Evolutionary conservation across 2,113 vertebrate genomes (phyloP), one percentile per base, ranked within the genome.

Genomic region (Benitochromis conjunctus): DNA sequence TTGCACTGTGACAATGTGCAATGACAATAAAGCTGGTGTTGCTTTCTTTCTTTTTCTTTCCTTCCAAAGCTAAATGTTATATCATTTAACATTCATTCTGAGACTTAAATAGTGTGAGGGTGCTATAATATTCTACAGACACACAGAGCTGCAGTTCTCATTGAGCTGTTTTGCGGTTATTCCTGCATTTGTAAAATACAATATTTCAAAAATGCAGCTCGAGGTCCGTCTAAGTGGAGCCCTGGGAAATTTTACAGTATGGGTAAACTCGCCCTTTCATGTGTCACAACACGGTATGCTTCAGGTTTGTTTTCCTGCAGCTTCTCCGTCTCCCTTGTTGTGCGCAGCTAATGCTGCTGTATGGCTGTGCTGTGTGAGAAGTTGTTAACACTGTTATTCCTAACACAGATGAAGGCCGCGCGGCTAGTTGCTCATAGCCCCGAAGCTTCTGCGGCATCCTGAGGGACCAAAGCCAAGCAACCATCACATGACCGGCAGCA

Each of bases 341-440:
- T 80, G 26, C 13, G 24, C 43, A 76, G 69, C 46, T 51, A 51
- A 19, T 31, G 91, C 85, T 88, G 86, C 85, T 89, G 85, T 89
- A 21, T 29, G 60, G 78, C 89, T 84, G 53, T 14, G 46, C 58
- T 78, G 81, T 89, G 90, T 79, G 90, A 89, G 91, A 94, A 92
- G 91, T 91, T 93, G 93, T 94, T 94, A 94, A 94, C 94, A 88
- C 92, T 66, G 91, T 92, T 95, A 94, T 95, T 95, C 92, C 92
- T 87, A 93, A 94, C 92, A 21, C 87, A 85, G 88, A 89, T 69
- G 89, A 95, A 94, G 92, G 91, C 90, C 36, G 53, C 10, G 4
- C 46, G 60, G 74, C 84, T 76, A 74, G 88, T 87, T 90, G 91
- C 92, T 95, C 91, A 84, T 81, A 84, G 89, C 88, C 89, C 80